Percentiles rank a stretch among this genome's conserved stretches.
Evolutionary conservation across 2,888 invertebrate species (phyloP).

Genomic region (Julus scanicus): DNA sequence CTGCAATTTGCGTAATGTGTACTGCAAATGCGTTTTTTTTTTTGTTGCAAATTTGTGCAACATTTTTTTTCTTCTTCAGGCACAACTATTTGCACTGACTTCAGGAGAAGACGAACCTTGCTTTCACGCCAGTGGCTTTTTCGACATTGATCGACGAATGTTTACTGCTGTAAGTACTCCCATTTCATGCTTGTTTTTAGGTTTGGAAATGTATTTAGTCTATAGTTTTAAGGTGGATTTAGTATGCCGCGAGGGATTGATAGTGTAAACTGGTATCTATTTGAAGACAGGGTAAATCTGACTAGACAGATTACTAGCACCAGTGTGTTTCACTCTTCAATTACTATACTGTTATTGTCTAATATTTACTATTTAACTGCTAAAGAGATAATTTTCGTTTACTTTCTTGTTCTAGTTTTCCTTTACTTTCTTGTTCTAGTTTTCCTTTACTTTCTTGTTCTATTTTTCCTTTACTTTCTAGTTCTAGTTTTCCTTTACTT

Average conservation of each 20-base stretch:
- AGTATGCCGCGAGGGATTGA: background rate
- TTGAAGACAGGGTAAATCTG: background rate
- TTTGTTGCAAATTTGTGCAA: background rate
- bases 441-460: too few relatives aligned
- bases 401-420: too few relatives aligned
- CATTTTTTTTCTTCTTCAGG: conserved; percentile 37
- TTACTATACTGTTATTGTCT: too few relatives aligned
- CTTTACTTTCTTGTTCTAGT: too few relatives aligned
- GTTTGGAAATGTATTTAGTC: conserved; percentile 3
- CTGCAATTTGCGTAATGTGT: background rate
- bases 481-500: too few relatives aligned
- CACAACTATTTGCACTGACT: conserved; percentile 53
- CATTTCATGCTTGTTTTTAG: background rate
- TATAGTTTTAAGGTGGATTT: background rate
- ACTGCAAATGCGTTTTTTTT: background rate
- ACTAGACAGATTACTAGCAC: too few relatives aligned
- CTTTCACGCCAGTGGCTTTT: conserved; percentile 54
- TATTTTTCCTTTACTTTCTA: too few relatives aligned
- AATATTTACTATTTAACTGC: too few relatives aligned
- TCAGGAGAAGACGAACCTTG: conserved; percentile 51
- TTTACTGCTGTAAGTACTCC: conserved; percentile 54
- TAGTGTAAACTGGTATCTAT: background rate
- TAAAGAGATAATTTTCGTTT: too few relatives aligned
- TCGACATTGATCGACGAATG: conserved; percentile 53
- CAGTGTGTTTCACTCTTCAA: too few relatives aligned